Base-by-base conservation (phyloP, 1,140 invertebrate species). In the Subanguina moxae region DNA sequence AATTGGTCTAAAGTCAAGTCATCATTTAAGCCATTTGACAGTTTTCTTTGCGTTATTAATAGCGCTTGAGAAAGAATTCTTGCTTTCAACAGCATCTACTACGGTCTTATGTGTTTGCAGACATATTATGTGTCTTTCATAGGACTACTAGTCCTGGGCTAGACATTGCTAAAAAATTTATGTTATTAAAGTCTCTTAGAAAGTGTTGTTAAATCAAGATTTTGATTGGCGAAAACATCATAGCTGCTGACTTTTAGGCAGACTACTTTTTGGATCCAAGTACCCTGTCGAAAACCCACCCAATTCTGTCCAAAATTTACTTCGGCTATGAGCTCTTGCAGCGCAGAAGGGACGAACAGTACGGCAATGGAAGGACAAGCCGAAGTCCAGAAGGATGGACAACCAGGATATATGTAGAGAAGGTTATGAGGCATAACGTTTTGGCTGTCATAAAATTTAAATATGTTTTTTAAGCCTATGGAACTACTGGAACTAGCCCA, bases 311-410 rank as follows among this genome's bases (percentile, higher is more conserved):
- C 15, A 70, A 70, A 43, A 74, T 70, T 27, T 23, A 67, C 15
- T 28, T 69, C 11, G 71, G 65, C 62, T 70, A 70, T 43, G 68
- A 70, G 32, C 15, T 25, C 17, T 21, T 70, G 17, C 68, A 70
- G 43, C 68, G 68, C 9, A 48, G 70, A 25, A 52, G 68, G 19
- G 68, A 70, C 27, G 63, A 11, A 43, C n/a, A 21, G 15, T 70
- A 75, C 43, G 17, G 25, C n/a, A 71, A 43, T 1, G 57, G 57
- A 15, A n/a, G 71, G 28, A 21, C 68, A 30, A n/a, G 64, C 15
- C 58, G n/a, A 7, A 61, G 3, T 19, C 3, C 27, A 19, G 61
- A 65, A 5, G 62, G 62, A 7, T 63, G 57, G 17, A 58, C 63
- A 62, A 64, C 62, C n/a, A 23, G 62, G n/a, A 38, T 57, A 19